Conservation (phyloP, 1,140 invertebrate genomes). For the Daktulosphaira vitifoliae region DNA sequence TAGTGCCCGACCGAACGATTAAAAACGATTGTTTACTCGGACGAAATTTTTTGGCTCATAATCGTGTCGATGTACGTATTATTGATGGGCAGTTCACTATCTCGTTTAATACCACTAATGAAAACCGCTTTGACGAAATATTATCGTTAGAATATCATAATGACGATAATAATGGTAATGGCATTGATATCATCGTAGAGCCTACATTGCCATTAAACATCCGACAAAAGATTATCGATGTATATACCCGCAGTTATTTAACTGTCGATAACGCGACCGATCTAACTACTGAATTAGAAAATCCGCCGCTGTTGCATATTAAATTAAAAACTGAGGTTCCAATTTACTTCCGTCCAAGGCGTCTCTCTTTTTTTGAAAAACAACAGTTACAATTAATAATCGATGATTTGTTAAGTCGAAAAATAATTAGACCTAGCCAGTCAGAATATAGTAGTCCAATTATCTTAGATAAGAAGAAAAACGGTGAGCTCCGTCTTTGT, state of each 20-base stretch:
- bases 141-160: too few species aligned
- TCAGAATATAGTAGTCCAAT: slow-evolving; percentile 5
- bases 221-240: not conserved
- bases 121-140: not conserved
- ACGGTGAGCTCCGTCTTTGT: not conserved
- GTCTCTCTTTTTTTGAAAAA: slow-evolving; percentile 7
- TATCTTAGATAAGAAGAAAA: not conserved
- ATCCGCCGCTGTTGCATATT: not conserved
- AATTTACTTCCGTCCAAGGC: slow-evolving; percentile 36
- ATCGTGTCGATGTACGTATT: not conserved
- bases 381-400: slow-evolving; percentile 1
- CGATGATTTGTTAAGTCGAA: not conserved
- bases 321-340: too few species aligned
- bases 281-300: not conserved
- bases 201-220: not conserved
- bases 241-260: not conserved
- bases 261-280: not conserved
- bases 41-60: not conserved
- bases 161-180: not conserved
- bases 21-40: not conserved
- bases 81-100: not conserved
- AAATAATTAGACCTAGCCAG: slow-evolving; percentile 8
- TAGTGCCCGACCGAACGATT: not conserved
- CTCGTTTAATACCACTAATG: not conserved
- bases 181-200: not conserved